Base-by-base conservation (phyloP, 2,888 invertebrate species). In the Synanthedon formicaeformis region DNA sequence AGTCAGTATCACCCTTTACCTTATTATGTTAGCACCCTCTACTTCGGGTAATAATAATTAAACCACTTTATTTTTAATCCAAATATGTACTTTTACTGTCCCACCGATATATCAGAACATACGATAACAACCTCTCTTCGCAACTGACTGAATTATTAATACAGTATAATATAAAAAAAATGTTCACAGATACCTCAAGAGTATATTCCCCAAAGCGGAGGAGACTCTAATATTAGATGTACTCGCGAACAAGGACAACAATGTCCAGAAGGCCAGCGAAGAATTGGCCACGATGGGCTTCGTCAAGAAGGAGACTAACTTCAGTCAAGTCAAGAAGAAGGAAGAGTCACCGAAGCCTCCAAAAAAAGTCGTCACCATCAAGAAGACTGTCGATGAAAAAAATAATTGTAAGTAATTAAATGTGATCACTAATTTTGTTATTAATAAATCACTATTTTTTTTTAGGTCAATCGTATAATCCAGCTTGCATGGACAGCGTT, bases 171-270 rank as follows among this genome's bases (percentile, higher is more conserved):
- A n/a, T n/a, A n/a, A n/a, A n/a, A n/a, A n/a, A n/a, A n/a, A n/a
- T n/a, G 5, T 34, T 34, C 2, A 34, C 83, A 96, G 96, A 86
- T 96, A 96, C 79, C 89, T 97, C 85, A 97, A 96, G 81, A 95
- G 93, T 66, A 91, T 96, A 65, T 97, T 96, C 75, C 95, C 96
- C 0, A 93, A 95, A 78, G 96, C 94, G 0, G 96, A 97, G 66
- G 96, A 96, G 75, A 95, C 94, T 18, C 76, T 96, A 49, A 91
- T 97, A 40, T 88, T 96, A 53, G 96, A 97, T 66, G 89, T 95
- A 48, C 81, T 96, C 52, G 92, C 94, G 51, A 94, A 93, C 75
- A 93, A 94, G 64, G 96, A 97, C 66, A 96, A 96, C 75, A 96
- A 96, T 78, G 96, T 97, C 6, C 95, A 95, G 73, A 94, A 92